Conservation (phyloP, 2,113 vertebrate genomes). For the Nannobrachium achirus region DNA sequence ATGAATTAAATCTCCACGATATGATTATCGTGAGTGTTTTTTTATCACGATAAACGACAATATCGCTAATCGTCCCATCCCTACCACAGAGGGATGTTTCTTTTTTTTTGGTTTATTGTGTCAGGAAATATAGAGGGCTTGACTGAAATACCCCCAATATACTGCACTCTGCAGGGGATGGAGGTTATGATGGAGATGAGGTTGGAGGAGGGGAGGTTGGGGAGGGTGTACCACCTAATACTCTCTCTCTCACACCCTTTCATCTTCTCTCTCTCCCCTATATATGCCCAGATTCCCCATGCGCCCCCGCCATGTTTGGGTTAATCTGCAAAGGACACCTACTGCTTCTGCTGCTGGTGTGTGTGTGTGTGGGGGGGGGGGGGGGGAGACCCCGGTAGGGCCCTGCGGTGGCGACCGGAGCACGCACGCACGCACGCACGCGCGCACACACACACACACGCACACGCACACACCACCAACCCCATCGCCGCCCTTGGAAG, state of each 20-base stretch:
- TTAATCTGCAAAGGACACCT: slow-evolving; percentile 56
- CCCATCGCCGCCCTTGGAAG: slow-evolving; percentile 52
- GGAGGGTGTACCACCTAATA: too few species aligned
- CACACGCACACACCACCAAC: not conserved
- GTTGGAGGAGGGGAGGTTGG: too few species aligned
- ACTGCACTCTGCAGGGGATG: slow-evolving; percentile 29
- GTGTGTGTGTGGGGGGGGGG: too few species aligned
- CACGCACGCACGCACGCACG: slow-evolving; percentile 34
- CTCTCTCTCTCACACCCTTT: too few species aligned
- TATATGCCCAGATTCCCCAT: slow-evolving; percentile 31
- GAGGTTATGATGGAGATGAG: slow-evolving; percentile 27
- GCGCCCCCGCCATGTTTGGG: slow-evolving; percentile 58
- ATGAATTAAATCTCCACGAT: too few species aligned
- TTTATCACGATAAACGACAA: too few species aligned
- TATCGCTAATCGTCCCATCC: not conserved
- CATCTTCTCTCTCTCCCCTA: slow-evolving; percentile 37
- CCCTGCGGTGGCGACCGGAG: slow-evolving; percentile 57
- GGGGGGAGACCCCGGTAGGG: slow-evolving; percentile 39
- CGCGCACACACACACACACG: not conserved
- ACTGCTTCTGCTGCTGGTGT: not conserved
- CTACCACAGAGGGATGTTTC: not conserved
- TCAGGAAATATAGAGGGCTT: slow-evolving; percentile 25
- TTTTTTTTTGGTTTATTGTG: slow-evolving; percentile 6
- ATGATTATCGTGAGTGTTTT: too few species aligned
- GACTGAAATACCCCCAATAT: not conserved